phyloP scores from a whole-genome alignment of 2,888 invertebrate genomes.

The Dynastes grantii region DNA sequence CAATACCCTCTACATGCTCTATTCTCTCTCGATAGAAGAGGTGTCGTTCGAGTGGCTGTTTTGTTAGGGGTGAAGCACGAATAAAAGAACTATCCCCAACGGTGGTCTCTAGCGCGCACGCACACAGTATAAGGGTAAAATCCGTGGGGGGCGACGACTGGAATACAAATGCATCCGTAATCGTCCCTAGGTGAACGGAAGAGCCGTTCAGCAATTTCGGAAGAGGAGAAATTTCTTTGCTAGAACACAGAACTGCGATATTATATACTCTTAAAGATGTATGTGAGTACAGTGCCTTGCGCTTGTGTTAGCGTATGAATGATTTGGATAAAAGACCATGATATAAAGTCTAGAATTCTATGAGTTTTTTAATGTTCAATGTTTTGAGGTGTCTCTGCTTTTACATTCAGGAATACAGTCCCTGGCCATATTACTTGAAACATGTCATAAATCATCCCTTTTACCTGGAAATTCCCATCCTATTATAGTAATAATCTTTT shows the following conservation, averaged over 20 bases:
- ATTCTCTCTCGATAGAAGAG: conserved; percentile 9
- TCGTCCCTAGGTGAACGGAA: not conserved
- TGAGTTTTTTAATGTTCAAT: no score
- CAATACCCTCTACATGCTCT: not conserved
- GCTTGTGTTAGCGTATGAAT: no score
- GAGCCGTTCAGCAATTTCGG: conserved; percentile 1
- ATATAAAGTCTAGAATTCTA: no score
- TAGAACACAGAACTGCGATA: not conserved
- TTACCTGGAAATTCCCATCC: no score
- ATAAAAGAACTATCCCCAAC: conserved; percentile 30
- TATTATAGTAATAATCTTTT: no score
- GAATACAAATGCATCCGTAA: conserved; percentile 26
- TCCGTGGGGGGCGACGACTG: conserved; percentile 6
- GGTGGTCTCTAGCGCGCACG: conserved; percentile 17
- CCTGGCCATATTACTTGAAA: no score
- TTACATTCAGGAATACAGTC: no score
- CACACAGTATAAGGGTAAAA: conserved; percentile 5
- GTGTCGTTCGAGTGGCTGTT: conserved; percentile 40
- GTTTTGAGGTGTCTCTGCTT: no score
- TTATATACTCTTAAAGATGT: no score
- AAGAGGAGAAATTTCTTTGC: not conserved
- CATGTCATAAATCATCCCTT: no score
- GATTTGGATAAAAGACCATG: no score
- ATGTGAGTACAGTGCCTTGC: no score
- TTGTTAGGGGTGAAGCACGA: conserved; percentile 14